Evolutionary conservation across 2,797 vertebrate species (phyloP), one percentile per base, ranked within the genome.

Genomic region (Pogonophryne albipinna): DNA sequence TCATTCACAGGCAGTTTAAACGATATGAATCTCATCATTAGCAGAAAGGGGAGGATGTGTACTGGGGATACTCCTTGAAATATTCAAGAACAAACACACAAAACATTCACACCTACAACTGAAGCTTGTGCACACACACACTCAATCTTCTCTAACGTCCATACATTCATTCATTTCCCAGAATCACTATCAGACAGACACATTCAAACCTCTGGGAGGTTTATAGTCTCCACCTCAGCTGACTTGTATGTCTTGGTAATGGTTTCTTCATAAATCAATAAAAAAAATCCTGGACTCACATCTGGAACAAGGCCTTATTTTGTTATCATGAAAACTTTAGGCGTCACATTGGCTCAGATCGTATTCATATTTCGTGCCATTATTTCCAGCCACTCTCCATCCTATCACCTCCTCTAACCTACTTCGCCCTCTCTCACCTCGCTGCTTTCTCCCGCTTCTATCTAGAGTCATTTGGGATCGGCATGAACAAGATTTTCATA

Each of bases 401-500:
- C 46, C 78, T 20, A 68, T 85, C 85, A 46, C 68, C 71, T 74
- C 74, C 50, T 61, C 66, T 19, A 19, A 38, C 59, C 76, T 59
- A 82, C 56, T 74, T 64, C n/a, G 38, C 70, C 10, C 31, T 20
- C 38, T 76, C 78, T 70, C 82, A 23, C 83, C 80, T 81, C 78
- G 66, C 71, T 12, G 46, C 59, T 74, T 80, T 74, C 73, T 79
- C 81, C 80, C 79, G 41, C 71, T 47, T 82, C 85, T 84, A 71
- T 89, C 83, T 57, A 19, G 74, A 89, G 89, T 93, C 90, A 93
- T 90, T 92, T 89, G 89, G 89, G 87, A 92, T 87, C 80, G 57
- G 85, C 80, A 41, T 71, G 90, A 94, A 92, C 89, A 93, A 89
- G 89, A 93, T 88, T 89, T 92, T 93, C 92, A 90, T 93, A 93